These are phyloP conservation scores for Amniataba percoides DNA, from an alignment of 2,797 vertebrate species.

Conservation along the genomic window DNA sequence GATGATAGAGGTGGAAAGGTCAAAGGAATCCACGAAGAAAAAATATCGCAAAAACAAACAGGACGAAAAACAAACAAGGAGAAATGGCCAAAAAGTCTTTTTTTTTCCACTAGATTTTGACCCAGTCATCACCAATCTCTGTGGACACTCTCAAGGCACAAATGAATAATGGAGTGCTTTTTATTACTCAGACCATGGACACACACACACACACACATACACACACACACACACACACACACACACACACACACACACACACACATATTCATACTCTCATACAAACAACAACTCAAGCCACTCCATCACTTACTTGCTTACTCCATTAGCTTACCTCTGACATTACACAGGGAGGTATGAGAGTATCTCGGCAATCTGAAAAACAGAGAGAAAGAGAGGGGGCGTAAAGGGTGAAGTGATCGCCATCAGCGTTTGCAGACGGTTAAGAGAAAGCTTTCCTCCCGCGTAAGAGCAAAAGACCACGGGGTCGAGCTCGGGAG, in stretches of 20 bases:
- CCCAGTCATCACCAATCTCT: constrained; percentile 30
- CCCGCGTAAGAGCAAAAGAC: constrained; percentile 33
- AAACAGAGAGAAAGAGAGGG: constrained; percentile 15
- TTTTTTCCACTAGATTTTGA: constrained; percentile 16
- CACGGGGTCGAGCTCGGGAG: constrained; percentile 18
- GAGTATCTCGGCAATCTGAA: constrained; percentile 30
- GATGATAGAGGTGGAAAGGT: constrained; percentile 12
- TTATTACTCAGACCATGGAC: constrained; percentile 30
- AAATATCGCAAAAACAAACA: constrained; percentile 3
- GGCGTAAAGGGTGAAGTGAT: constrained; percentile 67
- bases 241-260: constrained; percentile 10
- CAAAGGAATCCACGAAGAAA: constrained; percentile 15
- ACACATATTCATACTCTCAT: constrained; percentile 16
- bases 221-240: constrained; percentile 29
- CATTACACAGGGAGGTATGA: constrained; percentile 35
- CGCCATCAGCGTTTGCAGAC: constrained; percentile 32
- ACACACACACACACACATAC: constrained; percentile 12
- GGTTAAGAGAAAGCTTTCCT: constrained; percentile 35
- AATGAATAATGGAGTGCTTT: constrained; percentile 68
- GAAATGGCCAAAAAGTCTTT: constrained; percentile 30
- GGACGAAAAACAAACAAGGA: constrained; percentile 22
- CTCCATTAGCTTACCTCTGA: constrained; percentile 49
- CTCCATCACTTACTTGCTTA: constrained; percentile 33
- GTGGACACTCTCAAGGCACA: constrained; percentile 48
- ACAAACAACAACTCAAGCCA: constrained; percentile 37